Evolutionary conservation across 2,888 invertebrate species (phyloP).

Genomic region (Alloscopus bannaensis): DNA sequence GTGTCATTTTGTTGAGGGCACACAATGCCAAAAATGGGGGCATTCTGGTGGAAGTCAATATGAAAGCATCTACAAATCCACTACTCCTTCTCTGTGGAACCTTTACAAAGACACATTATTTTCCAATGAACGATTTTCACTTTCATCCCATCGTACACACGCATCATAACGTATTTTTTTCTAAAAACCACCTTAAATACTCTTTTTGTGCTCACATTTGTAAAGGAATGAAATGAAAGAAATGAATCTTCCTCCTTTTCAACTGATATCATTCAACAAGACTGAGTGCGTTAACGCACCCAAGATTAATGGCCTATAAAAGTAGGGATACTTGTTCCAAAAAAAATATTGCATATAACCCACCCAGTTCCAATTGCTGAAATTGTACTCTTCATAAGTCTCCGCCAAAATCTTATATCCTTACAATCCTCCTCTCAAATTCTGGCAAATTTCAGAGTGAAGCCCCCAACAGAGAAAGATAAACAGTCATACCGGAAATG

Average conservation of each 20-base stretch:
- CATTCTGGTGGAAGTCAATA: background rate
- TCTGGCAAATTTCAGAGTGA: conserved; percentile 53
- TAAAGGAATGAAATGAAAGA: background rate
- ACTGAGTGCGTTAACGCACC: conserved; percentile 57
- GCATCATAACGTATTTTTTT: too few species aligned
- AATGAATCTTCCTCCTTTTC: conserved; percentile 50
- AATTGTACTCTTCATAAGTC: too few species aligned
- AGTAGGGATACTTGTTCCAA: too few species aligned
- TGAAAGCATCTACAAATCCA: background rate
- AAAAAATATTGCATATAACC: too few species aligned
- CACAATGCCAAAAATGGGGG: conserved; percentile 34
- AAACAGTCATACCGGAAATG: conserved; percentile 55
- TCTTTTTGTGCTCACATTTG: too few species aligned
- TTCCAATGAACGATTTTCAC: background rate
- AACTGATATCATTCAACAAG: conserved; percentile 59
- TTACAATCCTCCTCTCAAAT: conserved; percentile 57
- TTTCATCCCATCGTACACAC: background rate
- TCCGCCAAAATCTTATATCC: too few species aligned
- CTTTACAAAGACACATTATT: conserved; percentile 27
- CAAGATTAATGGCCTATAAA: conserved; percentile 71
- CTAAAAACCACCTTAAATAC: too few species aligned
- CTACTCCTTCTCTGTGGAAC: background rate
- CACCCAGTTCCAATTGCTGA: too few species aligned
- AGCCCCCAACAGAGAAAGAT: conserved; percentile 55
- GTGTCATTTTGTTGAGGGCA: conserved; percentile 12